These are phyloP conservation scores for Mimachlamys varia DNA, from an alignment of 2,888 invertebrate genomes.

Conservation along the genomic window DNA sequence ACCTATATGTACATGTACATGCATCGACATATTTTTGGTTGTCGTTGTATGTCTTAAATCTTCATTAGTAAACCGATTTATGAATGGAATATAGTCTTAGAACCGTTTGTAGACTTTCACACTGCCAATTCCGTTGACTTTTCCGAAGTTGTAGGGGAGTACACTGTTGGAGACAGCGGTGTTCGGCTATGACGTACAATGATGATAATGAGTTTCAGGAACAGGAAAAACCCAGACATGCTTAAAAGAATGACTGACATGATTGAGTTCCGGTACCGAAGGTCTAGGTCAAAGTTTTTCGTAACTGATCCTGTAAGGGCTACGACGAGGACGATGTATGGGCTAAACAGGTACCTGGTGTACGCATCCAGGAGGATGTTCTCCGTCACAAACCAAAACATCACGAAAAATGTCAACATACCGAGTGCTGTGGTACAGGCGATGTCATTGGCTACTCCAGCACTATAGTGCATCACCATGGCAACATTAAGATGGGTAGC, in stretches of 20 bases:
- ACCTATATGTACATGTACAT: too few species aligned
- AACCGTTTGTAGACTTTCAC: neutral
- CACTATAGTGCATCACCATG: constrained; percentile 62
- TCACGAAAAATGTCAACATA: constrained; percentile 64
- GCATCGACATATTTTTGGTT: too few species aligned
- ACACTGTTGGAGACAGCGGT: constrained; percentile 52
- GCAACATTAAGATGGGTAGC: constrained; percentile 71
- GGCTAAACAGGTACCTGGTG: constrained; percentile 69
- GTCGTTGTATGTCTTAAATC: too few species aligned
- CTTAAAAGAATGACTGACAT: constrained; percentile 65
- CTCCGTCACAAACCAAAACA: constrained; percentile 67
- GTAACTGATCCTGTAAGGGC: constrained; percentile 67
- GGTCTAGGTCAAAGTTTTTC: constrained; percentile 57
- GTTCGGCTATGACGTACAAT: constrained; percentile 53
- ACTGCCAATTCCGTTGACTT: neutral
- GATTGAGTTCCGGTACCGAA: constrained; percentile 55
- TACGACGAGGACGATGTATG: constrained; percentile 66
- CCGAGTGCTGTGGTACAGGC: constrained; percentile 65
- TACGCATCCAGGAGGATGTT: constrained; percentile 67
- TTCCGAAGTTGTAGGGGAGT: neutral
- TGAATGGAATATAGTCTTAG: too few species aligned
- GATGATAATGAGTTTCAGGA: constrained; percentile 55
- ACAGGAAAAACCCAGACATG: constrained; percentile 51
- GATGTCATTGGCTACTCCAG: constrained; percentile 49
- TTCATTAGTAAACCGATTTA: too few species aligned